Evolutionary conservation across 2,113 vertebrate genomes (phyloP).

Genomic region (Falcunculus frontatus): DNA sequence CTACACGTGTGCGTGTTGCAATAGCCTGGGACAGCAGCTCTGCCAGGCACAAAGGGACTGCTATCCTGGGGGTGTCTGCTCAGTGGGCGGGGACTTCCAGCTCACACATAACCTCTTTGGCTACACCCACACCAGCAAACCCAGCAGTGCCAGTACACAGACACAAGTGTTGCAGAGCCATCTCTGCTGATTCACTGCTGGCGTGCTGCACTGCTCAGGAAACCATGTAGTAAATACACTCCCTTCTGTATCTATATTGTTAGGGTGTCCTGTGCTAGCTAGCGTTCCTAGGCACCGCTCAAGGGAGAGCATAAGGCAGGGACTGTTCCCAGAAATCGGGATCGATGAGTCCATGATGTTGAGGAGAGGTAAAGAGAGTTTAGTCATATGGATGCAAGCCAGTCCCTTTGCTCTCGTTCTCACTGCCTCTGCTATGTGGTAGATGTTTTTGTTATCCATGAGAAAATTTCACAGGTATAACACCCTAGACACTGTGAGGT

Average conservation of each 20-base stretch:
- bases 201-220: not conserved
- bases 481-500: not conserved
- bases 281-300: not conserved
- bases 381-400: not conserved
- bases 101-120: not conserved
- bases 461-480: not conserved
- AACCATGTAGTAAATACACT: not conserved
- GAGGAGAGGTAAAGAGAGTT: constrained; percentile 2
- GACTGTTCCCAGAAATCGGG: not conserved
- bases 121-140: not conserved
- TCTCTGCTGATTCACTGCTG: not conserved
- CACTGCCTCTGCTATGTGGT: not conserved
- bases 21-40: not conserved
- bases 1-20: rapidly evolving
- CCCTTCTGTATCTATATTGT: not conserved
- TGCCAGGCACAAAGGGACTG: not conserved
- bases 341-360: not conserved
- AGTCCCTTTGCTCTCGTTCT: not conserved
- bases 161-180: not conserved
- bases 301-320: not conserved
- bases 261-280: not conserved
- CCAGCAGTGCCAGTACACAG: not conserved
- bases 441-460: not conserved
- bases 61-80: not conserved
- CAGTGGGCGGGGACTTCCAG: not conserved